These are phyloP conservation scores for Nineta flava DNA, from an alignment of 2,888 invertebrate species.

Conservation along the genomic window DNA sequence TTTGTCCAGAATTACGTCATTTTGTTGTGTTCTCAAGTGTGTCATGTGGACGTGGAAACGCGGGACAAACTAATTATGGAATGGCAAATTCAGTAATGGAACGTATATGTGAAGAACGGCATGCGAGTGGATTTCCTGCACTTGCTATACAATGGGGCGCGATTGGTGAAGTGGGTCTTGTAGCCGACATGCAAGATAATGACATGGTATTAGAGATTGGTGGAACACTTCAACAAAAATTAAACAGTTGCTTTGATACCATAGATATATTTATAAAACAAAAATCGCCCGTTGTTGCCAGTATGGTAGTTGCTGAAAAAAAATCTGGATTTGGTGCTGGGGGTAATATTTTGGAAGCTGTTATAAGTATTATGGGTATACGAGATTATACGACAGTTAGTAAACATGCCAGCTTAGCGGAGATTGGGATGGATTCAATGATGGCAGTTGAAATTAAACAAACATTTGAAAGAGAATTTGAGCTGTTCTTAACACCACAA, in stretches of 20 bases:
- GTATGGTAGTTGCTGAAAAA: slow-evolving; percentile 81
- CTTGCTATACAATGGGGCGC: slow-evolving; percentile 89
- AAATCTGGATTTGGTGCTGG: slow-evolving; percentile 40
- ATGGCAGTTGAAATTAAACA: slow-evolving; percentile 96
- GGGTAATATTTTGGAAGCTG: slow-evolving; percentile 54
- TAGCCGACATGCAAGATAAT: slow-evolving; percentile 38
- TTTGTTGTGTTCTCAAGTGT: slow-evolving; percentile 89
- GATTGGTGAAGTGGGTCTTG: slow-evolving; percentile 65
- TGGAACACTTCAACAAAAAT: slow-evolving; percentile 51
- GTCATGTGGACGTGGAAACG: slow-evolving; percentile 80
- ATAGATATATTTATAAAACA: slow-evolving; percentile 57
- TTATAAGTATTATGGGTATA: slow-evolving; percentile 38
- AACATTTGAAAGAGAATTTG: slow-evolving; percentile 75
- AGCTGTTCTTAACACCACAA: slow-evolving; percentile 69
- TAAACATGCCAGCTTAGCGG: slow-evolving; percentile 59
- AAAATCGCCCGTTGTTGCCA: slow-evolving; percentile 48
- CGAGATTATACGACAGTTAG: slow-evolving; percentile 54
- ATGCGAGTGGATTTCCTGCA: slow-evolving; percentile 52
- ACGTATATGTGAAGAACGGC: slow-evolving; percentile 62
- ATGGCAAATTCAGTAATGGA: slow-evolving; percentile 85
- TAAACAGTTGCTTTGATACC: slow-evolving; percentile 42
- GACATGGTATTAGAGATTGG: slow-evolving; percentile 28
- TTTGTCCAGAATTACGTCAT: slow-evolving; percentile 42
- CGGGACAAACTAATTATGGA: slow-evolving; percentile 83
- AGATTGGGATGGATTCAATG: slow-evolving; percentile 92